phyloP scores from a whole-genome alignment of 2,888 invertebrate genomes.

The Adelognathus sp. region DNA sequence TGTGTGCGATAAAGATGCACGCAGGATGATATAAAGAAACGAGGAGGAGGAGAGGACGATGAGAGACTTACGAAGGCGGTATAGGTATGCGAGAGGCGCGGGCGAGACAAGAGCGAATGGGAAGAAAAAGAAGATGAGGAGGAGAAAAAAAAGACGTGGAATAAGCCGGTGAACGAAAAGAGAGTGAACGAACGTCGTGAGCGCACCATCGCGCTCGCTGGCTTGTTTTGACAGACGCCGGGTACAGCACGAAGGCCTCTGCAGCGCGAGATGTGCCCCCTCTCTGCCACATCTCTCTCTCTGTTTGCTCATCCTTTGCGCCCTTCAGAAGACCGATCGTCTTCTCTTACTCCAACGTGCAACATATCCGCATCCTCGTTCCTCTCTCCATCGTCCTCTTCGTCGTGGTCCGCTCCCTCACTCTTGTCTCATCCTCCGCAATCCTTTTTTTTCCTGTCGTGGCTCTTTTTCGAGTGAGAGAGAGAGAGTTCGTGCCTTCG shows the following conservation, averaged over 20 bases:
- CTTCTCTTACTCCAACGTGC: not conserved
- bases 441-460: slow-evolving; percentile 3
- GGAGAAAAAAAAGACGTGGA: slow-evolving; percentile 42
- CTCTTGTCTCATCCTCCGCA: not conserved
- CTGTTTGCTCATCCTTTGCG: slow-evolving; percentile 68
- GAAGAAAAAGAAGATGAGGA: not conserved
- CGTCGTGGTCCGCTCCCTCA: slow-evolving; percentile 16
- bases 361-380: slow-evolving; percentile 33
- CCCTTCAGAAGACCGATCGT: slow-evolving; percentile 61
- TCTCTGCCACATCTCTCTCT: slow-evolving; percentile 30
- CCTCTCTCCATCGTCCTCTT: slow-evolving; percentile 9
- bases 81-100: slow-evolving; percentile 3
- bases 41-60: not conserved
- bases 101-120: slow-evolving; percentile 18
- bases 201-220: slow-evolving; percentile 45
- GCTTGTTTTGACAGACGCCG: slow-evolving; percentile 76
- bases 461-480: slow-evolving; percentile 16
- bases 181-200: slow-evolving; percentile 46
- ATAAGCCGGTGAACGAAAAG: slow-evolving; percentile 18
- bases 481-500: slow-evolving; percentile 29
- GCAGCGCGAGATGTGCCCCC: slow-evolving; percentile 14
- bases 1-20: slow-evolving; percentile 18
- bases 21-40: not conserved
- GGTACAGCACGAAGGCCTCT: slow-evolving; percentile 58
- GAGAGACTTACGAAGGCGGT: slow-evolving; percentile 1